Conservation (phyloP, 2,797 vertebrate genomes). For the Molothrus ater region DNA sequence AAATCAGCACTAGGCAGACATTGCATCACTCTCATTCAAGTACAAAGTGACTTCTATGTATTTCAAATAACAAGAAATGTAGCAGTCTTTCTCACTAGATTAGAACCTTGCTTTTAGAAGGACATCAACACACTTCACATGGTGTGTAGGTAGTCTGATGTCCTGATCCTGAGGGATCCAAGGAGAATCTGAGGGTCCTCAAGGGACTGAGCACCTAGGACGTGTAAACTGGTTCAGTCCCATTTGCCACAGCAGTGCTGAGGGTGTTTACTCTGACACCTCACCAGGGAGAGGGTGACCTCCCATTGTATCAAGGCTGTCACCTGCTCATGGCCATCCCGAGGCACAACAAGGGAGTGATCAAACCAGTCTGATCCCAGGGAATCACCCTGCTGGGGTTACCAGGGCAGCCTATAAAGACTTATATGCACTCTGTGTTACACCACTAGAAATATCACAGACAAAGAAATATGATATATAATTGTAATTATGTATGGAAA, state of each 20-base stretch:
- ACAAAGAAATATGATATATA: not conserved
- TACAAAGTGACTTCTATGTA: not conserved
- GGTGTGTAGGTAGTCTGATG: not conserved
- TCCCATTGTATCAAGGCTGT: not conserved
- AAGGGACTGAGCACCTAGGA: not conserved
- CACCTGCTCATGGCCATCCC: not conserved
- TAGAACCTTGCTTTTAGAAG: not conserved
- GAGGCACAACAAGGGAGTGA: fast-evolving
- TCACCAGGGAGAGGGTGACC: not conserved
- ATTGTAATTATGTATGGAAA: not conserved
- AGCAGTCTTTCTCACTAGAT: not conserved
- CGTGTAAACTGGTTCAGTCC: not conserved
- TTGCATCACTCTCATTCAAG: not conserved
- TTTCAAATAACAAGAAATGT: not conserved
- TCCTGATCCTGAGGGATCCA: not conserved
- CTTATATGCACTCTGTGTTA: not conserved
- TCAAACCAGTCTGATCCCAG: not conserved
- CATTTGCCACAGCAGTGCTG: not conserved
- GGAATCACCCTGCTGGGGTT: not conserved
- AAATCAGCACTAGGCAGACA: not conserved
- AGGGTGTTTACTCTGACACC: not conserved
- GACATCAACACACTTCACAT: not conserved
- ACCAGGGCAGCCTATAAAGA: not conserved
- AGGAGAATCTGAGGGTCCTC: not conserved
- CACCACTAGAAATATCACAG: not conserved